Percentiles rank a stretch among this genome's conserved stretches.
These are phyloP conservation scores for Sandelia bainsii DNA, from an alignment of 2,797 vertebrate species.

Conservation along the genomic window DNA sequence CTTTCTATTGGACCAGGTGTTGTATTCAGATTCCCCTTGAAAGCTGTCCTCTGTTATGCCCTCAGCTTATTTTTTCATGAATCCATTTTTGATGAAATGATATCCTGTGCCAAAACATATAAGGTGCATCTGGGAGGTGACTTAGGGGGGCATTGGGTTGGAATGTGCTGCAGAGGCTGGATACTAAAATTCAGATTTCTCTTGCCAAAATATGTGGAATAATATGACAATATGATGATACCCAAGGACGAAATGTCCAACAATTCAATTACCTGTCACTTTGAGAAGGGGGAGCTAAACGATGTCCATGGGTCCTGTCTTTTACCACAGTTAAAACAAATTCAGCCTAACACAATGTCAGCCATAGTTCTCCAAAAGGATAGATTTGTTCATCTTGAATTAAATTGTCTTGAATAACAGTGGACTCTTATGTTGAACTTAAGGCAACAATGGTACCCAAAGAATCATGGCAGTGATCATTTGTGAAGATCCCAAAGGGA, in stretches of 20 bases:
- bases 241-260: slow-evolving; percentile 44
- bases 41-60: slow-evolving; percentile 73
- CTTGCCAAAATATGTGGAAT: slow-evolving; percentile 38
- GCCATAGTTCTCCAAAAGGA: not conserved
- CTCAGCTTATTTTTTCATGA: slow-evolving; percentile 59
- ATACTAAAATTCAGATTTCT: slow-evolving; percentile 28
- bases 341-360: not conserved
- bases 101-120: slow-evolving; percentile 65
- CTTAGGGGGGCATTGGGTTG: slow-evolving; percentile 24
- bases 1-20: slow-evolving; percentile 68
- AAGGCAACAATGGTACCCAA: too few species aligned
- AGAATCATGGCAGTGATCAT: too few species aligned
- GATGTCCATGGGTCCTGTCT: not conserved
- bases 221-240: slow-evolving; percentile 33
- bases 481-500: too few species aligned
- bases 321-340: not conserved
- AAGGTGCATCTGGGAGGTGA: slow-evolving; percentile 65
- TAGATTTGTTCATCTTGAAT: not conserved
- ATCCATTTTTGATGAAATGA: slow-evolving; percentile 78
- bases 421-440: too few species aligned
- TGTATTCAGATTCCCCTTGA: slow-evolving; percentile 80
- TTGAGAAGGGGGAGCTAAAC: slow-evolving; percentile 4
- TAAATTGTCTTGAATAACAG: too few species aligned
- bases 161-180: slow-evolving; percentile 31
- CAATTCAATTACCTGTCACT: slow-evolving; percentile 53